Evolutionary conservation across 2,797 vertebrate species (phyloP).

Genomic region (Lagodon rhomboides): DNA sequence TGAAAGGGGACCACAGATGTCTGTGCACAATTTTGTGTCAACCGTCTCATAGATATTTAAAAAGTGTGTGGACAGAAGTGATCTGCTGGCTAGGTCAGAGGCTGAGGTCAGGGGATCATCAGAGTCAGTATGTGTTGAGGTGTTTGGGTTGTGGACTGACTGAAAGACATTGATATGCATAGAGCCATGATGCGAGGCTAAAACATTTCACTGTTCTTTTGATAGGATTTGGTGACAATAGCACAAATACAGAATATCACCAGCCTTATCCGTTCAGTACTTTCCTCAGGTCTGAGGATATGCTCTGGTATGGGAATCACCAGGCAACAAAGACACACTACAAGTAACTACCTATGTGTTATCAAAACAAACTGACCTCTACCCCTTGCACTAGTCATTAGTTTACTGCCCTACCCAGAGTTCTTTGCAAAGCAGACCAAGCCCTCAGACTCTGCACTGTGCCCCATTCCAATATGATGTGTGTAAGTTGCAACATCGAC

Average conservation of each 20-base stretch:
- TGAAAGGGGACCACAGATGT: neutral
- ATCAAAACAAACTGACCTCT: constrained; percentile 14
- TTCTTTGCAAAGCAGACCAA: constrained; percentile 37
- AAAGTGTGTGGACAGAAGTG: no score
- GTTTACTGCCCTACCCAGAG: constrained; percentile 39
- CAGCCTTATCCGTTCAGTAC: neutral
- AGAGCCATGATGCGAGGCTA: neutral
- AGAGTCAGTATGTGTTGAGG: neutral
- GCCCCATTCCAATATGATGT: constrained; percentile 33
- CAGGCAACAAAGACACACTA: neutral
- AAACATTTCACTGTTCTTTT: neutral
- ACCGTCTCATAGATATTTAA: neutral
- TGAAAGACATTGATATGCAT: neutral
- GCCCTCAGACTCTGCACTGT: constrained; percentile 36
- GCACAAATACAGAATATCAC: neutral
- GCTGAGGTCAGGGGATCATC: neutral
- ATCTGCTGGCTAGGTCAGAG: no score
- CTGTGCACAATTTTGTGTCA: neutral
- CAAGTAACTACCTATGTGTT: neutral
- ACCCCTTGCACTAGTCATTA: constrained; percentile 9
- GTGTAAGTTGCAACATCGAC: constrained; percentile 27
- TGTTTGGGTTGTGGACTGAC: neutral
- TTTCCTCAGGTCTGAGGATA: neutral
- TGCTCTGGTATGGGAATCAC: neutral
- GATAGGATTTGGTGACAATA: constrained; percentile 5